A percentile compares a stretch with the other conserved stretches of the same genome.
These are phyloP conservation scores for Nysson spinosus DNA, from an alignment of 2,888 invertebrate genomes.

Conservation along the genomic window DNA sequence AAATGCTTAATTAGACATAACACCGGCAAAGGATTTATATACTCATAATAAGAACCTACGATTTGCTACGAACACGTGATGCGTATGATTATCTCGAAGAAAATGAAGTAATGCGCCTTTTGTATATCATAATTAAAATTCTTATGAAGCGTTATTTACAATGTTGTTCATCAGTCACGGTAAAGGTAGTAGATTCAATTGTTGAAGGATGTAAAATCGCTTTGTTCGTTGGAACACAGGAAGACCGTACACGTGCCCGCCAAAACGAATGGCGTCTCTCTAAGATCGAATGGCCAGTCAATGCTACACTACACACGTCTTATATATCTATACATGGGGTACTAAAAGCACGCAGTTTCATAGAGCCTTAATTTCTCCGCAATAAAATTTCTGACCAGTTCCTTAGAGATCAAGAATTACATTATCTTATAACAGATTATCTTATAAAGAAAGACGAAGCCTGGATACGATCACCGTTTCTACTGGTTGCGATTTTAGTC, in stretches of 20 bases:
- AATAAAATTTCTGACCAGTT: not conserved
- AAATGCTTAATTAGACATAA: not conserved
- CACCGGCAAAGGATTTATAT: constrained; percentile 10
- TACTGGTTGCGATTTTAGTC: constrained; percentile 10
- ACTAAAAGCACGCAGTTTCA: constrained; percentile 3
- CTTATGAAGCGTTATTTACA: constrained; percentile 58
- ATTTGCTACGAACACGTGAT: constrained; percentile 44
- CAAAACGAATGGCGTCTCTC: constrained; percentile 72
- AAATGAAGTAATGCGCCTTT: constrained; percentile 13
- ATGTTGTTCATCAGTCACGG: constrained; percentile 59
- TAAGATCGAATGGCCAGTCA: constrained; percentile 43
- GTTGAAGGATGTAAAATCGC: constrained; percentile 9
- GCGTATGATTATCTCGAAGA: constrained; percentile 23
- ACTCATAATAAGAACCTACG: constrained; percentile 19
- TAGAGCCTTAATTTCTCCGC: constrained; percentile 4
- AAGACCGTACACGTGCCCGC: constrained; percentile 72
- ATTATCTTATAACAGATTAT: too few relatives aligned
- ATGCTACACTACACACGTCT: constrained; percentile 33
- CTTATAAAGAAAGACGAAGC: not conserved
- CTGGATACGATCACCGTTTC: constrained; percentile 7
- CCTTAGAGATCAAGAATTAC: not conserved
- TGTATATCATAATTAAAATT: constrained; percentile 22
- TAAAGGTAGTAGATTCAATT: constrained; percentile 10
- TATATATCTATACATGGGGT: constrained; percentile 2
- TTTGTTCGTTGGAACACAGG: constrained; percentile 24